A percentile compares a stretch with the other conserved stretches of the same genome.
phyloP scores from a whole-genome alignment of 2,888 invertebrate species.

The Camptogramma bilineatum region DNA sequence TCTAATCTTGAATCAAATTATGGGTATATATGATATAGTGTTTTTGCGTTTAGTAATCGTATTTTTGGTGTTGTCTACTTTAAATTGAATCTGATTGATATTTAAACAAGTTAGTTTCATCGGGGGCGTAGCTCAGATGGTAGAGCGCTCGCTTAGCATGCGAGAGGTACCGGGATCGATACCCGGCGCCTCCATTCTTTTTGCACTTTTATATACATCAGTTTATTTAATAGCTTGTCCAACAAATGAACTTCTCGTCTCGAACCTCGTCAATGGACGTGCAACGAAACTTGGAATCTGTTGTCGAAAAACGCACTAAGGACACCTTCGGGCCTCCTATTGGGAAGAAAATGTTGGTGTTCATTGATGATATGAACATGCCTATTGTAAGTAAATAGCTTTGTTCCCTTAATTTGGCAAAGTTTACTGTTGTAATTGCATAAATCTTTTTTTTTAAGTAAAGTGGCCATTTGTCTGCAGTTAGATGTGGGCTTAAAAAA shows the following conservation, averaged over 20 bases:
- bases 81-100: background rate
- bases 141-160: slow-evolving; percentile 86
- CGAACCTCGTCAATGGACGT: slow-evolving; percentile 96
- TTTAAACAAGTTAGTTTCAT: background rate
- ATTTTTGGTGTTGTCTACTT: background rate
- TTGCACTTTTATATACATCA: too few relatives aligned
- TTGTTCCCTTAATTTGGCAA: background rate
- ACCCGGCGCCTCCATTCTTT: slow-evolving; percentile 82
- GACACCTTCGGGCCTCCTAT: slow-evolving; percentile 95
- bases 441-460: too few relatives aligned
- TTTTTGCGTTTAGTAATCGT: too few relatives aligned
- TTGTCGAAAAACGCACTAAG: slow-evolving; percentile 95
- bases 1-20: too few relatives aligned
- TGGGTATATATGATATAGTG: too few relatives aligned
- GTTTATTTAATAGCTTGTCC: slow-evolving; percentile 85
- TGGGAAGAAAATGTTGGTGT: slow-evolving; percentile 95
- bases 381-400: slow-evolving; percentile 82
- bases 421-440: background rate
- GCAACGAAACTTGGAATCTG: slow-evolving; percentile 94
- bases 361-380: slow-evolving; percentile 98
- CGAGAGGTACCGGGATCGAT: slow-evolving; percentile 86
- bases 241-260: slow-evolving; percentile 96
- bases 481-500: too few relatives aligned
- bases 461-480: too few relatives aligned
- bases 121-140: slow-evolving; percentile 86